Conservation (phyloP, 2,113 vertebrate genomes). For the Peromyscus polionotus region DNA sequence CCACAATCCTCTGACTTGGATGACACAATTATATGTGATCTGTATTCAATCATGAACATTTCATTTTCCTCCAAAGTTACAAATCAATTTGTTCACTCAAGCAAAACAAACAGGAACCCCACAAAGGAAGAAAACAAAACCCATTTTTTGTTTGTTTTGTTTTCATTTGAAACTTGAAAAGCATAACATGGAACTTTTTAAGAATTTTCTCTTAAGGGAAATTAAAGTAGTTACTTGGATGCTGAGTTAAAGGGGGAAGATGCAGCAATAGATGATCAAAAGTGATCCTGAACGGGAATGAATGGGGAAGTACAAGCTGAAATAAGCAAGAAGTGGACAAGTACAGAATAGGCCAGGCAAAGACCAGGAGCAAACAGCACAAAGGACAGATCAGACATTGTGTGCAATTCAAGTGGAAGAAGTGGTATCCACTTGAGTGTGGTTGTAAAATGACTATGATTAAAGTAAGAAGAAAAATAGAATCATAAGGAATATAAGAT, state of each 20-base stretch:
- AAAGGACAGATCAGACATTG: background rate
- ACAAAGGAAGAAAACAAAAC: background rate
- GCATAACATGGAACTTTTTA: slow-evolving; percentile 12
- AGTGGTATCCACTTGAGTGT: background rate
- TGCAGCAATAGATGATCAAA: background rate
- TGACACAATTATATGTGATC: background rate
- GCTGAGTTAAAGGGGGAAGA: background rate
- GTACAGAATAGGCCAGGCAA: background rate
- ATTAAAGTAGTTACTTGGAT: background rate
- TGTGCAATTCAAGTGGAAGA: background rate
- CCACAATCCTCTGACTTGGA: background rate
- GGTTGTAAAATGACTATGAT: background rate
- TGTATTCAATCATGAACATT: background rate
- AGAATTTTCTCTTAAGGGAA: background rate
- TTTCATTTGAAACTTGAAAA: background rate
- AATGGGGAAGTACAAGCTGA: background rate
- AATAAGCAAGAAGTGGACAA: background rate
- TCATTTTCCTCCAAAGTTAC: background rate
- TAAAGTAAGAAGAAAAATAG: background rate
- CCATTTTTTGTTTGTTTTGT: no score
- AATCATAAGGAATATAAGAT: background rate
- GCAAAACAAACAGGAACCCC: background rate
- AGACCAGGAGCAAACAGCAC: no score
- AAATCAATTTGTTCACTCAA: background rate
- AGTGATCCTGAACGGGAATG: background rate